phyloP scores from a whole-genome alignment of 2,888 invertebrate genomes.

The Bibio marci region DNA sequence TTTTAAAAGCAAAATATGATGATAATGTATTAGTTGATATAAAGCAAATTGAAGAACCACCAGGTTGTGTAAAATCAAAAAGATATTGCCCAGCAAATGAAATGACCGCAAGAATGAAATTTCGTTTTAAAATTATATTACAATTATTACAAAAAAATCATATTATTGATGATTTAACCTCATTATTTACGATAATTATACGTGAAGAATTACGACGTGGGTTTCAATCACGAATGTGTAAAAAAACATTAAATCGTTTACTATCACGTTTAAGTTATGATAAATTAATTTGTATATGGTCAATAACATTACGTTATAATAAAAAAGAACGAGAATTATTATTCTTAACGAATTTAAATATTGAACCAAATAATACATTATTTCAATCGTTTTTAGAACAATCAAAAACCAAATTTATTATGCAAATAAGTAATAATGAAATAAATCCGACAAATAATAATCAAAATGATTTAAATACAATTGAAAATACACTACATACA shows the following conservation, averaged over 20 bases:
- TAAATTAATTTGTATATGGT: slow-evolving; percentile 36
- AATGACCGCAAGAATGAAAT: no score
- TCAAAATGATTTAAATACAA: slow-evolving; percentile 1
- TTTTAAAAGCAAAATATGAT: no score
- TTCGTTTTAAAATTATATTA: no score
- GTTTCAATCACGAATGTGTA: slow-evolving; percentile 37
- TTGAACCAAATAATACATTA: slow-evolving; percentile 30
- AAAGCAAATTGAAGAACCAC: no score
- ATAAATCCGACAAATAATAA: slow-evolving; percentile 1
- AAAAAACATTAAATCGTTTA: slow-evolving; percentile 42
- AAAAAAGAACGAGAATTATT: slow-evolving; percentile 29
- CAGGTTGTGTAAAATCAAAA: no score
- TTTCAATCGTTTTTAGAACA: slow-evolving; percentile 43
- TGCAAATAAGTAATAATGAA: slow-evolving; percentile 1
- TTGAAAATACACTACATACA: no score
- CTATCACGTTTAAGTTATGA: slow-evolving; percentile 38
- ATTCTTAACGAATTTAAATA: slow-evolving; percentile 36
- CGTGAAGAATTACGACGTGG: slow-evolving; percentile 35
- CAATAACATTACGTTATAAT: slow-evolving; percentile 23
- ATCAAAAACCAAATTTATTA: slow-evolving; percentile 35
- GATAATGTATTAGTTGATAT: no score
- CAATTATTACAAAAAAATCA: no score
- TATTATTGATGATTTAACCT: slow-evolving; percentile 35
- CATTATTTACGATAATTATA: slow-evolving; percentile 34
- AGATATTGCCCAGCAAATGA: no score